A percentile compares a stretch with the other conserved stretches of the same genome.
phyloP scores from a whole-genome alignment of 2,113 vertebrate species.

The Podarcis raffonei region DNA sequence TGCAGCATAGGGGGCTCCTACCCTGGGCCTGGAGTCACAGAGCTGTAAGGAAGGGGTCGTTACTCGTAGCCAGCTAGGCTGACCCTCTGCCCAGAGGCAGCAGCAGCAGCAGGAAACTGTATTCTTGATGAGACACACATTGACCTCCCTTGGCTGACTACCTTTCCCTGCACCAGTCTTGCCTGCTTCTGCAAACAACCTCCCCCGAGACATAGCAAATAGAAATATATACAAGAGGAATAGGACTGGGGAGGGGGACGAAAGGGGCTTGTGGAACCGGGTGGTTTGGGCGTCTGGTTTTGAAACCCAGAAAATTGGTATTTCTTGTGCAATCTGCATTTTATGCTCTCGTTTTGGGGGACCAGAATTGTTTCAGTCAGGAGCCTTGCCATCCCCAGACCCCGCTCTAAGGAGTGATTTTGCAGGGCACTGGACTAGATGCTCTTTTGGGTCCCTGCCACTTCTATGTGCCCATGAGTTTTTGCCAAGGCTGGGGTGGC shows the following conservation, averaged over 20 bases:
- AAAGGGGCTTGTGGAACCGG: not conserved
- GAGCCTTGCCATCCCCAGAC: not conserved
- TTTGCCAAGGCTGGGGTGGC: not conserved
- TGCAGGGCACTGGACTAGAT: no score
- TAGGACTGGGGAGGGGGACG: rapidly evolving
- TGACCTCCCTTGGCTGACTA: no score
- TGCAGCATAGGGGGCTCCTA: not conserved
- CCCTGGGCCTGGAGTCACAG: not conserved
- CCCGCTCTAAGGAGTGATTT: no score
- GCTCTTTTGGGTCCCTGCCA: no score
- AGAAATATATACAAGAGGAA: constrained; percentile 62
- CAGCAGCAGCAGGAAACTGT: not conserved
- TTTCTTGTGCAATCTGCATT: not conserved
- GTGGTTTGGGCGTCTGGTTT: not conserved
- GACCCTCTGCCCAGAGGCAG: not conserved
- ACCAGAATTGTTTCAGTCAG: not conserved
- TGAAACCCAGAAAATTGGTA: not conserved
- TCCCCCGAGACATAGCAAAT: not conserved
- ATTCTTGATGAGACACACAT: not conserved
- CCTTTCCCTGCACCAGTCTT: no score
- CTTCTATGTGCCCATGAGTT: no score
- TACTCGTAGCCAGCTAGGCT: no score
- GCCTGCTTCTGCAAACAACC: not conserved
- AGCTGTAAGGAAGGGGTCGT: not conserved
- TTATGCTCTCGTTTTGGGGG: not conserved